Conservation (phyloP, 2,888 invertebrate species). For the Lochmaea crataegi region DNA sequence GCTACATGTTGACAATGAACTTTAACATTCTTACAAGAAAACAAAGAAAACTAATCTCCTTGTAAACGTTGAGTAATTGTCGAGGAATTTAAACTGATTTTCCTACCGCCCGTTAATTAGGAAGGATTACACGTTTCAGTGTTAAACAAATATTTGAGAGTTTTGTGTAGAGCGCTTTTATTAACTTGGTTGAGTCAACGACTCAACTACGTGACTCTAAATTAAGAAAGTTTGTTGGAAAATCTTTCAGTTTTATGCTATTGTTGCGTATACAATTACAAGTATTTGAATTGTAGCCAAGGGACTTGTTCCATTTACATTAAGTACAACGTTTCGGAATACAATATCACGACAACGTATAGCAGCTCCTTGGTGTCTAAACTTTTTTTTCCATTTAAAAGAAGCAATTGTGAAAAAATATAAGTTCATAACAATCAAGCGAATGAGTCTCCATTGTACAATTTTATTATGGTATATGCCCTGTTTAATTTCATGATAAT, state of each 20-base stretch:
- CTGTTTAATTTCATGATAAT: no score
- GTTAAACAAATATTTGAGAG: conserved; percentile 35
- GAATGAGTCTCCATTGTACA: no score
- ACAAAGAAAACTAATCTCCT: conserved; percentile 20
- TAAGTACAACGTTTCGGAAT: no score
- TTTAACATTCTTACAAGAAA: not conserved
- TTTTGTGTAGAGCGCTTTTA: conserved; percentile 15
- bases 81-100: not conserved
- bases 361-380: no score
- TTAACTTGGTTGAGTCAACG: conserved; percentile 16
- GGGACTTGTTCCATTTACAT: no score
- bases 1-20: not conserved
- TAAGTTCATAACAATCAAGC: no score
- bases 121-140: conserved; percentile 27
- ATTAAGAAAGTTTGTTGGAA: conserved; percentile 5
- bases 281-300: no score
- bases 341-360: no score
- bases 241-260: not conserved
- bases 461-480: no score
- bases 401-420: no score
- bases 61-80: conserved; percentile 15
- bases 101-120: conserved; percentile 26
- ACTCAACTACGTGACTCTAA: conserved; percentile 14
- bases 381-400: no score
- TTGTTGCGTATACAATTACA: not conserved